Evolutionary conservation across 2,888 invertebrate genomes (phyloP).

Genomic region (Villa cingulata): DNA sequence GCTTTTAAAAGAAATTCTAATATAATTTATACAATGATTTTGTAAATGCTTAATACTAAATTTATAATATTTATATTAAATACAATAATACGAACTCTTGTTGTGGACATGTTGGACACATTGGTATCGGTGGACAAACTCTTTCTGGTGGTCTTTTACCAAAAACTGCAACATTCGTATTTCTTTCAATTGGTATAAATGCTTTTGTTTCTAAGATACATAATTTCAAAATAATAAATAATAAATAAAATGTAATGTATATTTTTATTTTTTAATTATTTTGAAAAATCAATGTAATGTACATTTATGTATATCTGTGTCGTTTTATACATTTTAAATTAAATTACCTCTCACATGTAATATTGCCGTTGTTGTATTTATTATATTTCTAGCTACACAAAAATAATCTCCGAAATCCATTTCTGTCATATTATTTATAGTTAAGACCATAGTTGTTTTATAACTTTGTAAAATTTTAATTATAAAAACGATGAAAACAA

Average conservation of each 20-base stretch:
- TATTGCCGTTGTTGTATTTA: slow-evolving; percentile 63
- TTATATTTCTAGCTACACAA: slow-evolving; percentile 73
- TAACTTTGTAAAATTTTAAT: slow-evolving; percentile 25
- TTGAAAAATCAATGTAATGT: neutral
- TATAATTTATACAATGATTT: too few species aligned
- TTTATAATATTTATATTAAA: too few species aligned
- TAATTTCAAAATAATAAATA: too few species aligned
- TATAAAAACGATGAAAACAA: too few species aligned
- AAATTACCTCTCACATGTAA: slow-evolving; percentile 56
- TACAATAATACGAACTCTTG: slow-evolving; percentile 26
- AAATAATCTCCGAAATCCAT: slow-evolving; percentile 64
- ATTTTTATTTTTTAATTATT: neutral
- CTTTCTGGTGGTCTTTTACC: slow-evolving; percentile 48
- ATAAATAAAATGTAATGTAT: neutral
- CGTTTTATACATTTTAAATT: too few species aligned
- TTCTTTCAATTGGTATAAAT: slow-evolving; percentile 37
- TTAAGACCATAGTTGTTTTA: slow-evolving; percentile 64
- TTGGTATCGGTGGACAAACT: slow-evolving; percentile 44
- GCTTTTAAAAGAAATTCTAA: too few species aligned
- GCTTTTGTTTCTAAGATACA: slow-evolving; percentile 36
- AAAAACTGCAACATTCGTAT: slow-evolving; percentile 37
- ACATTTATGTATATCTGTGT: slow-evolving; percentile 3
- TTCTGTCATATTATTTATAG: slow-evolving; percentile 52
- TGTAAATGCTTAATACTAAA: too few species aligned
- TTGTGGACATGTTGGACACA: slow-evolving; percentile 49